Base-by-base conservation (phyloP, 2,888 invertebrate genomes). In the Cephus pygmeus region DNA sequence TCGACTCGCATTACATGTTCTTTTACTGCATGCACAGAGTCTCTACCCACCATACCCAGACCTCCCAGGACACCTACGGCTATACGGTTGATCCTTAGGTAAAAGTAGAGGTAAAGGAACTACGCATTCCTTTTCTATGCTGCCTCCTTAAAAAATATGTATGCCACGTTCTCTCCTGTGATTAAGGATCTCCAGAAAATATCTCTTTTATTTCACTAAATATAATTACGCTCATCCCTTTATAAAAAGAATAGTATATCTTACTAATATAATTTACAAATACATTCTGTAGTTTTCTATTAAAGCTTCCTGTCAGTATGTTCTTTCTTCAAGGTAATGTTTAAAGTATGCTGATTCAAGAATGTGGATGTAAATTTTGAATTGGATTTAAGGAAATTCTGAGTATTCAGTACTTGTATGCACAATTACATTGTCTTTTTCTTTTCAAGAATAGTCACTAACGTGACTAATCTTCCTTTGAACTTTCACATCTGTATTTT, bases 401-500 rank as follows among this genome's bases (percentile, higher is more conserved):
- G 36, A 36, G 12, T 36, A 15, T 15, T 12, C 36, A 15, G 4
- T 12, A 4, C 36, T 36, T 36, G 12, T 36, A 15, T 36, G 12
- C 12, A 36, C 36, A 36, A 36, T 36, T 36, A 15, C 12, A 36
- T 36, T 36, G 12, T 36, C 4, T 36, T 36, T 36, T 36, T 36
- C 1, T 36, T 36, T 15, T 36, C 36, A 36, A 15, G 36, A 36
- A 36, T 15, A 35, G 35, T 35, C 35, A 35, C 35, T 36, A 36
- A 36, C 36, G 12, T 36, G 36, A 36, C 73, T 78, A 71, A 79
- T 78, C 81, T 83, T 79, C 79, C 82, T 83, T 82, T 86, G 77
- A 85, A 89, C 88, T 89, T 88, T 89, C 87, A 87, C 88, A 85
- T 89, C 86, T 83, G 83, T 82, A 85, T 82, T 82, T 83, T 84